Base-by-base conservation (phyloP, 2,888 invertebrate species). In the Mesochorus sp. region DNA sequence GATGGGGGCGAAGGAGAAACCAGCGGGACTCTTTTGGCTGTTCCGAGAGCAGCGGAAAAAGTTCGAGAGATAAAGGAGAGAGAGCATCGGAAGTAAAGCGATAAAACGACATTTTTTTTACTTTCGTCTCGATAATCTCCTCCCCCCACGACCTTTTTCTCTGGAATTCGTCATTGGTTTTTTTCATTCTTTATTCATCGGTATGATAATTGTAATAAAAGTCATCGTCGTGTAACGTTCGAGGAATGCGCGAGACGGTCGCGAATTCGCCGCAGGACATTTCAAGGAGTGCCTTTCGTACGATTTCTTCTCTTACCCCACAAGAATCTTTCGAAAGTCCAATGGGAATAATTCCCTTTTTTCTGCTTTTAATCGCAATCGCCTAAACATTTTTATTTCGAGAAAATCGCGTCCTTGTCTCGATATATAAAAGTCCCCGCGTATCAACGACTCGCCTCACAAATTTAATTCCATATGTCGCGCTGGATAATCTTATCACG, bases 1-100 rank as follows among this genome's bases (percentile, higher is more conserved):
- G 8, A 31, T 28, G 12, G 44, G 28, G 42, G 14, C 68, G 59
- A 66, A 47, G 37, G 31, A 53, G 47, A 31, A 61, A 28, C 51
- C 39, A 62, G 28, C 73, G 68, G 67, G 62, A 62, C 68, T 74
- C 81, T 55, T 66, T 53, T 24, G 42, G 66, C 5, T 53, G 49
- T 67, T 42, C 79, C 77, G 76, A 80, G 77, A 81, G 80, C 83
- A 79, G 82, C 84, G 83, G 85, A 82, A 80, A 59, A 74, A 80
- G 80, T 81, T 83, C 57, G 21, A 62, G 34, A 51, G 37, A 51
- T 55, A 8, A 34, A 26, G n/a, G n/a, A n/a, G n/a, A n/a, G n/a
- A n/a, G n/a, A n/a, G n/a, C n/a, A n/a, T n/a, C n/a, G n/a, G n/a
- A n/a, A n/a, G n/a, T n/a, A n/a, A n/a, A n/a, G n/a, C n/a, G n/a